These are phyloP conservation scores for Heliothis peltigera DNA, from an alignment of 2,888 invertebrate species.

Conservation along the genomic window DNA sequence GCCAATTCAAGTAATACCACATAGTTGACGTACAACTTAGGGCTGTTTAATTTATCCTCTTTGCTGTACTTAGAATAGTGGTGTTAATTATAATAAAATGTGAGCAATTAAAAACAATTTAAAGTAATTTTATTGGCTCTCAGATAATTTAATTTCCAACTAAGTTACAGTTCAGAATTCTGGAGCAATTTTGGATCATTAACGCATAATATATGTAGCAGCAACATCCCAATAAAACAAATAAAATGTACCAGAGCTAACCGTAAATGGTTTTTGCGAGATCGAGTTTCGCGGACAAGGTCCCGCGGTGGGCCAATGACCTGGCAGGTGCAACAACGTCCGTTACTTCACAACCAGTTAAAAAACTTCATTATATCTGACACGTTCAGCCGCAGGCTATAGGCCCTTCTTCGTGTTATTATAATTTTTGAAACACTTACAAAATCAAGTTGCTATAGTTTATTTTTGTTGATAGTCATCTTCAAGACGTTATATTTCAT, in stretches of 20 bases:
- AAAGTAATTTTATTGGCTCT: neutral
- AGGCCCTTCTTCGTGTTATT: constrained; percentile 26
- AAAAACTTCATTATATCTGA: constrained; percentile 46
- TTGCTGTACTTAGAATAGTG: neutral
- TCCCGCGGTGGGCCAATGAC: constrained; percentile 63
- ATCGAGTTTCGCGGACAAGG: constrained; percentile 74
- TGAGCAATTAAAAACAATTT: neutral
- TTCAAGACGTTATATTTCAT: neutral
- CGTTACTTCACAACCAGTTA: constrained; percentile 59
- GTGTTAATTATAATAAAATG: neutral
- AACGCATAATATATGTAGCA: neutral
- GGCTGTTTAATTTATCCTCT: neutral
- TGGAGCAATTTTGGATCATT: neutral
- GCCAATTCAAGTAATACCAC: constrained; percentile 23
- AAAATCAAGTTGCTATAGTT: constrained; percentile 5
- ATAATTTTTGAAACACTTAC: constrained; percentile 9
- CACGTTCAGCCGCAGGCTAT: constrained; percentile 38
- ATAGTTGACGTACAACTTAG: neutral
- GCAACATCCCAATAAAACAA: constrained; percentile 15
- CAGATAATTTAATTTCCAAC: too few species aligned
- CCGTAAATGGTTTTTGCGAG: constrained; percentile 78
- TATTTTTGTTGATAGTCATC: constrained; percentile 1
- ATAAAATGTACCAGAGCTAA: constrained; percentile 56
- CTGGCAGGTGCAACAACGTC: constrained; percentile 66
- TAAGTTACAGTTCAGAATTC: too few species aligned